Conservation (phyloP, 2,113 vertebrate genomes). For the Rhinogobius similis region DNA sequence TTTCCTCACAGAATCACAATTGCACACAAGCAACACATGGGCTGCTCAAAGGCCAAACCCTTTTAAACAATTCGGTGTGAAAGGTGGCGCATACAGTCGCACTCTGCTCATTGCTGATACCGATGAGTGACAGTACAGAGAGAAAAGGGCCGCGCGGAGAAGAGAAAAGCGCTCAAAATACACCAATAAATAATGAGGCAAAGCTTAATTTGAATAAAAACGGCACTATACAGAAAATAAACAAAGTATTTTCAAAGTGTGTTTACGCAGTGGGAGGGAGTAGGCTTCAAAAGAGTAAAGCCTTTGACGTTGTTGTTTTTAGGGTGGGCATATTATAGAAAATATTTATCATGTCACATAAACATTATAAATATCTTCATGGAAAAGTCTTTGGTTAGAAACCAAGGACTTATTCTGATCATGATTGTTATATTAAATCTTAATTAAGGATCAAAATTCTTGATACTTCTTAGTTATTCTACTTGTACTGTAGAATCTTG, state of each 20-base stretch:
- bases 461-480: no score
- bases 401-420: no score
- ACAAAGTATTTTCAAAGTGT: constrained; percentile 27
- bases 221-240: constrained; percentile 8
- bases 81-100: constrained; percentile 24
- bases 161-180: constrained; percentile 32
- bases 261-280: constrained; percentile 31
- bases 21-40: constrained; percentile 11
- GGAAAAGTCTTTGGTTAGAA: not conserved
- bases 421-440: not conserved
- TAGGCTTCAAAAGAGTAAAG: constrained; percentile 26
- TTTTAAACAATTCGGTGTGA: constrained; percentile 46
- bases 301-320: not conserved
- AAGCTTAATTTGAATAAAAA: constrained; percentile 37
- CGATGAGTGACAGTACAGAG: constrained; percentile 31
- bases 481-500: no score
- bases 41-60: constrained; percentile 33
- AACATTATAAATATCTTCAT: not conserved
- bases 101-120: constrained; percentile 19
- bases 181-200: constrained; percentile 38
- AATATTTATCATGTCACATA: not conserved
- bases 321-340: not conserved
- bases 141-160: constrained; percentile 8
- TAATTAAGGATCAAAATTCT: no score
- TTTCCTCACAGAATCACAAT: constrained; percentile 7